Percentiles rank a stretch among this genome's conserved stretches.
Conservation (phyloP, 37 sponge, comb jelly and placozoan genomes). For the Ianthella basta region DNA sequence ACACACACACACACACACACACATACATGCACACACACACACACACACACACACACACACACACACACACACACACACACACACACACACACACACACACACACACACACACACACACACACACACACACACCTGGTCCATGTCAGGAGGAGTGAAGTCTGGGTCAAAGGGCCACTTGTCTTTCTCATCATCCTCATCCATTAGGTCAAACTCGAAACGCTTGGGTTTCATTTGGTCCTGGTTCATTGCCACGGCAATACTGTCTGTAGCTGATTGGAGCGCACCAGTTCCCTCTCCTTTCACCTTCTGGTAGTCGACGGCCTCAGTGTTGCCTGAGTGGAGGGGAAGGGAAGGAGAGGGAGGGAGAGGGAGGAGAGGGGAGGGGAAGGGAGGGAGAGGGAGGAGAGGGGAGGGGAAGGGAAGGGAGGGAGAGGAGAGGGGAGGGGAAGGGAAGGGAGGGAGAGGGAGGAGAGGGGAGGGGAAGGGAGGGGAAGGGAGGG, state of each 20-base stretch:
- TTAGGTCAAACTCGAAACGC: not conserved
- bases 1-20: too few relatives aligned
- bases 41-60: too few relatives aligned
- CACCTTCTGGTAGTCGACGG: conserved; percentile 10
- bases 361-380: not conserved
- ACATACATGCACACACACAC: too few relatives aligned
- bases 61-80: too few relatives aligned
- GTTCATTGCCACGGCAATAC: not conserved
- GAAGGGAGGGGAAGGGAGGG: too few relatives aligned
- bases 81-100: too few relatives aligned
- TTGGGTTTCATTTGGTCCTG: not conserved
- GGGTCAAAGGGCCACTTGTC: not conserved
- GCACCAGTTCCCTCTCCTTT: not conserved
- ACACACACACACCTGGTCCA: not conserved
- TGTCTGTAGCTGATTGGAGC: not conserved
- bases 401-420: too few relatives aligned
- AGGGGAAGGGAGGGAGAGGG: not conserved
- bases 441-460: too few relatives aligned
- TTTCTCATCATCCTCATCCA: conserved; percentile 2
- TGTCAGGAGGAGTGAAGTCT: conserved; percentile 4
- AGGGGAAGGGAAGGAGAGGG: not conserved
- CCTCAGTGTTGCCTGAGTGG: not conserved
- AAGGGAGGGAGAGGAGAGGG: too few relatives aligned
- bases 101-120: not conserved
- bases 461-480: too few relatives aligned